A percentile compares a stretch with the other conserved stretches of the same genome.
Conservation (phyloP, 2,113 vertebrate genomes). For the Pelecanoides urinatrix region DNA sequence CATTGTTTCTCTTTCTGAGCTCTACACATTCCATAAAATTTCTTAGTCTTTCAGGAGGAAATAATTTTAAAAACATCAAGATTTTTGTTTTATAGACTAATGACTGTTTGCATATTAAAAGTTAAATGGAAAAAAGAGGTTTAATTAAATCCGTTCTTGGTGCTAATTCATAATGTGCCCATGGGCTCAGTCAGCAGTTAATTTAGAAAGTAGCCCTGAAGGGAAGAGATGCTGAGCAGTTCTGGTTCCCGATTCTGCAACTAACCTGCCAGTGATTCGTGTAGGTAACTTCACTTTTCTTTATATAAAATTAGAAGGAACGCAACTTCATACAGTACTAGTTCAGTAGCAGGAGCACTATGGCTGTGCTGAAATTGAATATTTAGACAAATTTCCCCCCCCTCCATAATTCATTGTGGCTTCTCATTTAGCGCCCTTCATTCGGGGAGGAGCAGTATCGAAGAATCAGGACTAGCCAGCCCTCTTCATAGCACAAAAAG, state of each 20-base stretch:
- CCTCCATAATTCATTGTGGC: background rate
- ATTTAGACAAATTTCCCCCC: background rate
- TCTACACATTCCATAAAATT: background rate
- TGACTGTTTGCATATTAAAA: background rate
- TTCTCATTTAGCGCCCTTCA: background rate
- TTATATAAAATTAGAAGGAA: background rate
- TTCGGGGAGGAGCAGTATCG: background rate
- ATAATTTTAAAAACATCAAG: background rate
- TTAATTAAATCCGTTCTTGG: background rate
- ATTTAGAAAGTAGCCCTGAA: background rate
- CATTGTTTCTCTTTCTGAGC: background rate
- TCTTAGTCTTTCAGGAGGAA: background rate
- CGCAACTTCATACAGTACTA: background rate
- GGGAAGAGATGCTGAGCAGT: background rate
- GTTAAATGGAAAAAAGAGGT: background rate
- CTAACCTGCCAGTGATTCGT: background rate
- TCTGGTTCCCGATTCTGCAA: background rate
- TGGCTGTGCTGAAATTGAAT: background rate
- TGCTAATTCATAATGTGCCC: background rate
- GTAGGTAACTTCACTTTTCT: background rate
- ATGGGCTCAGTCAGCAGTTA: background rate
- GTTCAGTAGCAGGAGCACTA: background rate
- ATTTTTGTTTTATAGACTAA: background rate
- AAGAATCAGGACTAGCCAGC: background rate
- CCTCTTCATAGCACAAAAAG: background rate